Evolutionary conservation across 92 coral and sea anemone species (phyloP).

Genomic region (Zoanthus sansibaricus): DNA sequence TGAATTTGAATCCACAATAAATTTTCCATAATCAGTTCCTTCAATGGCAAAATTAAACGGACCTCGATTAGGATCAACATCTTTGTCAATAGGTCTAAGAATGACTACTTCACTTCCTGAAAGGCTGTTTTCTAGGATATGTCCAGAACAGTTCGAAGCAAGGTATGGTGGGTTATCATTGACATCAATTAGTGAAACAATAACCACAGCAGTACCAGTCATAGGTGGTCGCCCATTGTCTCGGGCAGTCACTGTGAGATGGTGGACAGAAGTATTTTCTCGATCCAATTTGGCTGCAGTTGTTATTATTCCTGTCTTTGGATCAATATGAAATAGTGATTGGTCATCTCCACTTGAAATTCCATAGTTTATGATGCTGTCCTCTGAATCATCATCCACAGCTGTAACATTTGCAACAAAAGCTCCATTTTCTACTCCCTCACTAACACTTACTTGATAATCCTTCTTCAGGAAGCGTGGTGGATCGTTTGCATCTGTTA

Average conservation of each 20-base stretch:
- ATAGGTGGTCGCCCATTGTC: slow-evolving; percentile 88
- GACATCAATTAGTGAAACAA: slow-evolving; percentile 77
- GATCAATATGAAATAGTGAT: slow-evolving; percentile 68
- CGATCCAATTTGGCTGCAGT: slow-evolving; percentile 84
- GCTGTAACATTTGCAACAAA: slow-evolving; percentile 87
- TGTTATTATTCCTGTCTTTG: slow-evolving; percentile 65
- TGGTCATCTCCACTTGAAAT: slow-evolving; percentile 75
- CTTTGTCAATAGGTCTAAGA: slow-evolving; percentile 80
- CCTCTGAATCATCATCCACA: slow-evolving; percentile 85
- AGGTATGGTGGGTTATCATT: slow-evolving; percentile 94
- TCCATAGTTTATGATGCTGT: slow-evolving; percentile 66
- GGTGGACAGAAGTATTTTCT: slow-evolving; percentile 74
- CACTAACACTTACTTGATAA: slow-evolving; percentile 64
- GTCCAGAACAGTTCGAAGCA: slow-evolving; percentile 69
- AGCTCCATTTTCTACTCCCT: slow-evolving; percentile 69
- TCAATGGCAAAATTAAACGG: slow-evolving; percentile 78
- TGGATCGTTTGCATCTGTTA: slow-evolving; percentile 93
- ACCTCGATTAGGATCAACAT: slow-evolving; percentile 86
- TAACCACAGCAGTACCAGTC: slow-evolving; percentile 80
- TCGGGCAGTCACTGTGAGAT: slow-evolving; percentile 81
- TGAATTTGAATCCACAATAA: slow-evolving; percentile 63
- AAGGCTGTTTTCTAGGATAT: slow-evolving; percentile 75
- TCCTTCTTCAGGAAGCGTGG: slow-evolving; percentile 83
- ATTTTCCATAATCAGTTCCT: slow-evolving; percentile 76
- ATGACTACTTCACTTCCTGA: slow-evolving; percentile 73